These are phyloP conservation scores for Nannoperca obscura DNA, from an alignment of 2,797 vertebrate genomes.

Conservation along the genomic window DNA sequence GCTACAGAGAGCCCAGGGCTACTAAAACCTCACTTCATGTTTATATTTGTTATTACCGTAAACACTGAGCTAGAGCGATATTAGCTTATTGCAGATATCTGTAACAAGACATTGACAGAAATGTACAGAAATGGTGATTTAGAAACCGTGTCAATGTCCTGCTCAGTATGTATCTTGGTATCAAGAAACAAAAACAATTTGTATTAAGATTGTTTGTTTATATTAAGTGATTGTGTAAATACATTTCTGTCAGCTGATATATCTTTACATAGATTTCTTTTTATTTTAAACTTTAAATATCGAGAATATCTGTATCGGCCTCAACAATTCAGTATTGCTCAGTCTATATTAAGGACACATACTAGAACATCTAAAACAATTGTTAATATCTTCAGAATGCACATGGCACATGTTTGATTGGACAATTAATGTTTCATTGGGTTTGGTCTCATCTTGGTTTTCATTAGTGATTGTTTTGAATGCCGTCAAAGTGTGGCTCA, in stretches of 20 bases:
- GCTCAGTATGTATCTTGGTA: neutral
- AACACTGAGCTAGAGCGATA: neutral
- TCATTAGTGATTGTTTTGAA: constrained; percentile 1
- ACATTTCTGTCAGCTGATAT: no score
- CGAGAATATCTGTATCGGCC: neutral
- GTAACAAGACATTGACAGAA: neutral
- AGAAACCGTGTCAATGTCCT: neutral
- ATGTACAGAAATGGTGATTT: neutral
- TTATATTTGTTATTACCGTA: neutral
- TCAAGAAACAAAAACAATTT: neutral
- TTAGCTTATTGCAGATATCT: neutral
- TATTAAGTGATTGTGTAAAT: no score
- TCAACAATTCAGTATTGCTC: no score
- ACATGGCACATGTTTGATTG: neutral
- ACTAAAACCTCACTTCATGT: neutral
- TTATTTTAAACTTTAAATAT: neutral
- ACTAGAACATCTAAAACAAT: neutral
- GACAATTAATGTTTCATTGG: neutral
- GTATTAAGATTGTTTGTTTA: neutral
- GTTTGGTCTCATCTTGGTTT: neutral
- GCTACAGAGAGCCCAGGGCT: neutral
- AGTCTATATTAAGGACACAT: neutral
- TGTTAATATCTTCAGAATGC: neutral
- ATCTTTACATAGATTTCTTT: no score
- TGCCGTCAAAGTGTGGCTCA: neutral